A percentile compares a stretch with the other conserved stretches of the same genome.
phyloP scores from a whole-genome alignment of 2,888 invertebrate species.

The Stramonita haemastoma region DNA sequence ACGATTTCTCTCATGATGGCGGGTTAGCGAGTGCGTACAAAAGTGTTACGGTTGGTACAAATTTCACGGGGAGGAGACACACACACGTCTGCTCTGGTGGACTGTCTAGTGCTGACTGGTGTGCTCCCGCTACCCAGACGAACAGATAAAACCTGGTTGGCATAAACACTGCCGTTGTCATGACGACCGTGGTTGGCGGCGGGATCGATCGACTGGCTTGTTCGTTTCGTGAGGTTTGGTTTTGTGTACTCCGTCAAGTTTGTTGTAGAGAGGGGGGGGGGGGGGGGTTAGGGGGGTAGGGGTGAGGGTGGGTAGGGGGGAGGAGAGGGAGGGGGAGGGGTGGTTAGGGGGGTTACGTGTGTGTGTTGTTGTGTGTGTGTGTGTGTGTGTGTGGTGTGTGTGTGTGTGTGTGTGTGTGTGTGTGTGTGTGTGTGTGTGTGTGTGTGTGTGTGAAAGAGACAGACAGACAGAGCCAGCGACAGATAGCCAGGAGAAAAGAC shows the following conservation, averaged over 20 bases:
- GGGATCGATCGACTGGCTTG: not conserved
- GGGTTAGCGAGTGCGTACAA: not conserved
- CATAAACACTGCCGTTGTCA: not conserved
- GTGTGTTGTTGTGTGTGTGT: too few species aligned
- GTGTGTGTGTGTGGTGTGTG: too few species aligned
- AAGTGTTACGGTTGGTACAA: not conserved
- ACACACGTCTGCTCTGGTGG: constrained; percentile 11
- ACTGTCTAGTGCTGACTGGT: not conserved
- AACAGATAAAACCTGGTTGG: not conserved
- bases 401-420: too few species aligned
- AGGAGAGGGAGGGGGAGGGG: too few species aligned
- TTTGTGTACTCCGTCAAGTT: not conserved
- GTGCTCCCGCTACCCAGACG: not conserved
- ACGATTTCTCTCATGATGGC: constrained; percentile 66
- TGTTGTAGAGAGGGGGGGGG: not conserved
- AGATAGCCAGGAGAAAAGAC: too few species aligned
- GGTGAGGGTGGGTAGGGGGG: too few species aligned
- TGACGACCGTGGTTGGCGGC: not conserved
- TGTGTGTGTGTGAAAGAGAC: too few species aligned
- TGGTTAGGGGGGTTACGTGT: too few species aligned
- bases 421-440: too few species aligned
- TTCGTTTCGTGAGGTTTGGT: not conserved
- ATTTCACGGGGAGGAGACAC: not conserved
- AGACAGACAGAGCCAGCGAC: too few species aligned
- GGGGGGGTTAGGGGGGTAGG: too few species aligned